Evolutionary conservation across 2,113 vertebrate species (phyloP), one percentile per base, ranked within the genome.

Genomic region (Sebastes schlegelii): DNA sequence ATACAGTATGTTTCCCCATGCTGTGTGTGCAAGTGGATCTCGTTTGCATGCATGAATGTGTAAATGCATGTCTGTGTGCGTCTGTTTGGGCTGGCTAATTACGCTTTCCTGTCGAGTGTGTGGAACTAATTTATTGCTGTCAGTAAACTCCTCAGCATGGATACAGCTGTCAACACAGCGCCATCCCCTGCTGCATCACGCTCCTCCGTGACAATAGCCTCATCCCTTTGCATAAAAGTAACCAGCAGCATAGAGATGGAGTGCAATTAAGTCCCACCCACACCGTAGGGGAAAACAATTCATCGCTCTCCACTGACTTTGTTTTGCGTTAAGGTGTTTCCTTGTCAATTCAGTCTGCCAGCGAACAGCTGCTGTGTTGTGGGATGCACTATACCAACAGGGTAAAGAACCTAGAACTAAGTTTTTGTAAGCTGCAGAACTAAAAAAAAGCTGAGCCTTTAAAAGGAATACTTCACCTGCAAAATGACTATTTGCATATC

Each of bases 71-170:
- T 78, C 52, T 86, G 67, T 74, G 46, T 79, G 77, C 40, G 46
- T 72, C 43, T 88, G 69, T 84, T 86, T 80, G 48, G 78, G 83
- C 76, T 89, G 74, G 63, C 60, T 93, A 90, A 95, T 93, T 93
- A 90, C 3, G 67, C 87, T 84, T 88, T 86, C 86, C 90, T 52
- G 62, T 80, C 6, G 84, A 90, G 86, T 75, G 89, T 79, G 91
- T 91, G 79, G 67, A 86, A 84, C 84, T 92, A 86, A 93, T 92
- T 86, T 86, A 85, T 84, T 82, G 66, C 83, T 90, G 87, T 92
- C 87, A 72, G 88, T 93, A 91, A 92, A 93, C 91, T 91, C 83
- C 83, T 90, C 86, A 69, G 84, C 87, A 60, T 79, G 82, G 71
- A 67, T 83, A 65, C 91, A 92, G 77, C 78, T 89, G 93, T 90